These are phyloP conservation scores for Meloidogyne floridensis DNA, from an alignment of 1,140 invertebrate species.

Conservation along the genomic window DNA sequence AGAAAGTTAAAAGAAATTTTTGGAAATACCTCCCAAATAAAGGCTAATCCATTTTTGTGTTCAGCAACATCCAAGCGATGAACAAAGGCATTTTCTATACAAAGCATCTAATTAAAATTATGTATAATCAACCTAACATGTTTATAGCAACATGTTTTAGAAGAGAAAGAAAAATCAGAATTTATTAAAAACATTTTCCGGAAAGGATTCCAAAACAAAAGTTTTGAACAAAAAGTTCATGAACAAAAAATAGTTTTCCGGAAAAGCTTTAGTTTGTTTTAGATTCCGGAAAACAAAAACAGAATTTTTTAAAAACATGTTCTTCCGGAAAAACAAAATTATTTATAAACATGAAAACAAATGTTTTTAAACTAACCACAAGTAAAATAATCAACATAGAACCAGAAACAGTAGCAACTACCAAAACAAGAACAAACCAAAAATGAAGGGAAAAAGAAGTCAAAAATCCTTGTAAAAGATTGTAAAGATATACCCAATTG, in stretches of 20 bases:
- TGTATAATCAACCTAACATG: background rate
- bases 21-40: background rate
- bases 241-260: no score
- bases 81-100: constrained; percentile 61
- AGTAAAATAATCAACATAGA: constrained; percentile 59
- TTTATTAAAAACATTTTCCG: no score
- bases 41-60: constrained; percentile 40
- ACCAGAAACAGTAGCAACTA: constrained; percentile 51
- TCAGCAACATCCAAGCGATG: constrained; percentile 53
- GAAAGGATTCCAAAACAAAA: no score
- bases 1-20: no score
- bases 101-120: constrained; percentile 51
- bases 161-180: no score
- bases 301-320: no score
- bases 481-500: constrained; percentile 62
- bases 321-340: no score
- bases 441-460: constrained; percentile 59
- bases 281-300: no score
- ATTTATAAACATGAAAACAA: background rate
- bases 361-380: constrained; percentile 41
- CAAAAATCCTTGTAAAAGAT: constrained; percentile 48
- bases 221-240: no score
- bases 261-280: background rate
- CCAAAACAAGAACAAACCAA: constrained; percentile 59
- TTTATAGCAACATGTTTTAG: no score